These are phyloP conservation scores for Spea bombifrons DNA, from an alignment of 2,113 vertebrate species.

Conservation along the genomic window DNA sequence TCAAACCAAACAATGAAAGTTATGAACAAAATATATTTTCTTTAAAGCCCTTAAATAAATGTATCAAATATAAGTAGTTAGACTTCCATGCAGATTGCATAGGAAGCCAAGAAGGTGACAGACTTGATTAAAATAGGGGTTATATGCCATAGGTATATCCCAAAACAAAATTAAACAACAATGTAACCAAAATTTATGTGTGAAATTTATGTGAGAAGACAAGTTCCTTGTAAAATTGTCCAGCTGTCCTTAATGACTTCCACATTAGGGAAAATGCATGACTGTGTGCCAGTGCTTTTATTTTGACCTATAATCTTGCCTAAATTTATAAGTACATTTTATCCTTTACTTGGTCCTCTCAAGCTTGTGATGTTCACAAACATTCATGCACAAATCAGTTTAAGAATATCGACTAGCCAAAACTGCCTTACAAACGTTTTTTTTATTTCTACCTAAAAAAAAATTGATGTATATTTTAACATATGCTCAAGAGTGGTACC, in stretches of 20 bases:
- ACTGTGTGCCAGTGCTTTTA: conserved; percentile 16
- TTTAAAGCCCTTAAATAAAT: no score
- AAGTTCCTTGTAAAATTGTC: no score
- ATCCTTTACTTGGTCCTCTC: conserved; percentile 29
- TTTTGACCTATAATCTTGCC: conserved; percentile 35
- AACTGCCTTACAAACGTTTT: conserved; percentile 8
- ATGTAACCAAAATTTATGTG: no score
- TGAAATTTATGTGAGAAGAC: no score
- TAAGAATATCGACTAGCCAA: conserved; percentile 5
- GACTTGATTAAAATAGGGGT: no score
- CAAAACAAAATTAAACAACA: no score
- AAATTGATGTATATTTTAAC: conserved; percentile 44
- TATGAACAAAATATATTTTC: no score
- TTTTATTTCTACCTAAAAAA: conserved; percentile 9
- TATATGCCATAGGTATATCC: no score
- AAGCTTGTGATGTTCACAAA: conserved; percentile 31
- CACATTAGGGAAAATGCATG: background rate
- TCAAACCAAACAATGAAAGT: no score
- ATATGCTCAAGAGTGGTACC: conserved; percentile 28
- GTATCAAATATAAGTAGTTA: background rate
- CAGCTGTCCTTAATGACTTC: conserved; percentile 1
- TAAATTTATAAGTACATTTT: conserved; percentile 28
- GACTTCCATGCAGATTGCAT: background rate
- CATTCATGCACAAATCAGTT: conserved; percentile 30
- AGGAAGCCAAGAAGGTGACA: background rate